Percentiles rank a stretch among this genome's conserved stretches.
phyloP scores from a whole-genome alignment of 2,888 invertebrate species.

The Furcula furcula region DNA sequence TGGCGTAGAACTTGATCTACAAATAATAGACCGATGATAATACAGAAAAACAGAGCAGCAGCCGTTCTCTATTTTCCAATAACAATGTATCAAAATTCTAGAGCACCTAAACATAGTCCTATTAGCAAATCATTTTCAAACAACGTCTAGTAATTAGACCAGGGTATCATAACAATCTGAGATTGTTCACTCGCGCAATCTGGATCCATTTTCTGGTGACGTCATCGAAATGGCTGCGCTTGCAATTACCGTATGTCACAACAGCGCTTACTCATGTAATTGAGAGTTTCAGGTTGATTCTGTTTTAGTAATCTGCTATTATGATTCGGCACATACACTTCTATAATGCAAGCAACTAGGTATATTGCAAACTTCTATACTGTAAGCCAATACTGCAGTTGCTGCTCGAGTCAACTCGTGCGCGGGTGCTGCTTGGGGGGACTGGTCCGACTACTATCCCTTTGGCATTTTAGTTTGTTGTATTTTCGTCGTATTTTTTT shows the following conservation, averaged over 20 bases:
- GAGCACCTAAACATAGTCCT: neutral
- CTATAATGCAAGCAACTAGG: too few species aligned
- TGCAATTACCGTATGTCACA: slow-evolving; percentile 29
- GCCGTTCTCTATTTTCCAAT: too few species aligned
- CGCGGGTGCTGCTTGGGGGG: too few species aligned
- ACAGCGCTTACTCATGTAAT: slow-evolving; percentile 33
- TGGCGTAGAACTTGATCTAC: too few species aligned
- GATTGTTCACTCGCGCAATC: slow-evolving; percentile 28
- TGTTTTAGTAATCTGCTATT: slow-evolving; percentile 20
- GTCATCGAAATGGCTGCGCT: slow-evolving; percentile 24
- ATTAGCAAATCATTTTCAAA: neutral
- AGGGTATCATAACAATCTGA: slow-evolving; percentile 19
- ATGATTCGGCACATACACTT: neutral
- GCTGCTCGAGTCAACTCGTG: too few species aligned
- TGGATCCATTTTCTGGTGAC: slow-evolving; percentile 33
- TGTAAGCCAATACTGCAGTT: too few species aligned
- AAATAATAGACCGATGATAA: too few species aligned
- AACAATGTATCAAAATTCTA: neutral
- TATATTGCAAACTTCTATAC: too few species aligned
- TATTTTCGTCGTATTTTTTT: too few species aligned
- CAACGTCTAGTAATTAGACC: slow-evolving; percentile 22
- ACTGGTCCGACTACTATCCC: too few species aligned
- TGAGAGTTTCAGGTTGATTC: slow-evolving; percentile 25
- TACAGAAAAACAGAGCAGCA: too few species aligned
- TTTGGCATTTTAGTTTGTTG: too few species aligned